Conservation (phyloP, 2,797 vertebrate genomes). For the Leuciscus waleckii region DNA sequence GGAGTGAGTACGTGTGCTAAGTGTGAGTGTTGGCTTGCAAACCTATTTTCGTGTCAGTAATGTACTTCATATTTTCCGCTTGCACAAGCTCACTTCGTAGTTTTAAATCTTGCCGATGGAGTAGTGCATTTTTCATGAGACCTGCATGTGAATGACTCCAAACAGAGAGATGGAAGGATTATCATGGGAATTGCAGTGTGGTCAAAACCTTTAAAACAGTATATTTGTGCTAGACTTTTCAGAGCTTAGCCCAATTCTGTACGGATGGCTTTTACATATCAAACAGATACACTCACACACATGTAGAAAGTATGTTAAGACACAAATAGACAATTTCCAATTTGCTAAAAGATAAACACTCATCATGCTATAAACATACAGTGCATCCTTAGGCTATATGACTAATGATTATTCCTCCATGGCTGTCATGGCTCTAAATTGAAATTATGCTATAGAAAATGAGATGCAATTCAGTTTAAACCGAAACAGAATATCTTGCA, state of each 20-base stretch:
- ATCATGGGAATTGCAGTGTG: conserved; percentile 6
- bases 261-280: background rate
- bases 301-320: conserved; percentile 23
- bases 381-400: background rate
- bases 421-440: background rate
- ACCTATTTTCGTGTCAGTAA: background rate
- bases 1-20: conserved; percentile 5
- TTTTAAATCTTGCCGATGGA: background rate
- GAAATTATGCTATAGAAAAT: conserved; percentile 4
- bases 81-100: background rate
- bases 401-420: background rate
- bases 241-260: background rate
- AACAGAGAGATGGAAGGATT: conserved; percentile 18
- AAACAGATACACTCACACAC: conserved; percentile 5
- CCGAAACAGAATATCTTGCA: conserved; percentile 9
- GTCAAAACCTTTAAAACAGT: conserved; percentile 21
- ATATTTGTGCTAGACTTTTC: background rate
- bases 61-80: conserved; percentile 21
- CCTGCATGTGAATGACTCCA: background rate
- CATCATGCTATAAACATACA: background rate
- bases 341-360: conserved; percentile 9
- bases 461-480: background rate
- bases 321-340: conserved; percentile 27
- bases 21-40: conserved; percentile 21
- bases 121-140: conserved; percentile 27